A percentile compares a stretch with the other conserved stretches of the same genome.
Conservation (phyloP, 2,797 vertebrate species). For the Sebastes itinus region DNA sequence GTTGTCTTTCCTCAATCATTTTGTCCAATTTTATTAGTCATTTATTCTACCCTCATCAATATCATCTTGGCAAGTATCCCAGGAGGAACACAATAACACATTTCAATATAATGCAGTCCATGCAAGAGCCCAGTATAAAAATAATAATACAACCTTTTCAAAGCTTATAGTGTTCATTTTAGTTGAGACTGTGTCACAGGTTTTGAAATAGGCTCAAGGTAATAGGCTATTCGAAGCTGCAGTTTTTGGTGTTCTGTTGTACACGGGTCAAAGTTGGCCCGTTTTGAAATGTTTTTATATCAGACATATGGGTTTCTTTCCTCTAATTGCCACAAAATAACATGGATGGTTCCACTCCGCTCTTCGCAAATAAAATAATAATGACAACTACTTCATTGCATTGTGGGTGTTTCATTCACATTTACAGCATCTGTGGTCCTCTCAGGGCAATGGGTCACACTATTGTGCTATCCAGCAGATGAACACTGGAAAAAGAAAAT, state of each 20-base stretch:
- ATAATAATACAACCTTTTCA: neutral
- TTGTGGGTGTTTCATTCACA: too few relatives aligned
- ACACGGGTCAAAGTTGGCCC: neutral
- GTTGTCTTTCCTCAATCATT: neutral
- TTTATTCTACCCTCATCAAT: neutral
- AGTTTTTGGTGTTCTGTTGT: neutral
- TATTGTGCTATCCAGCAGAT: too few relatives aligned
- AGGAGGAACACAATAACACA: neutral
- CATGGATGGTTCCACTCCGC: neutral
- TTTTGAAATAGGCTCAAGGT: neutral
- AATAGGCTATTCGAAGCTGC: neutral
- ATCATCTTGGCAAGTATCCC: neutral
- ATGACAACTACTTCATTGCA: too few relatives aligned
- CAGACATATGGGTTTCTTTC: neutral
- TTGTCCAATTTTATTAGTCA: neutral
- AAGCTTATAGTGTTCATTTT: neutral
- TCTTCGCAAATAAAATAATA: too few relatives aligned
- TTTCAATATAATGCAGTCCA: neutral
- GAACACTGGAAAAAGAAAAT: too few relatives aligned
- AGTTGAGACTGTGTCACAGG: neutral
- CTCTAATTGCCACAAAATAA: neutral
- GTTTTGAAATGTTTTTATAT: too few relatives aligned
- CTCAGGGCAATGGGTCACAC: too few relatives aligned
- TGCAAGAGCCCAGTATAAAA: neutral
- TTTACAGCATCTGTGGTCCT: too few relatives aligned